Percentiles rank a stretch among this genome's conserved stretches.
Evolutionary conservation across 1,140 invertebrate species (phyloP).

Genomic region (Cecropterus lyciades): DNA sequence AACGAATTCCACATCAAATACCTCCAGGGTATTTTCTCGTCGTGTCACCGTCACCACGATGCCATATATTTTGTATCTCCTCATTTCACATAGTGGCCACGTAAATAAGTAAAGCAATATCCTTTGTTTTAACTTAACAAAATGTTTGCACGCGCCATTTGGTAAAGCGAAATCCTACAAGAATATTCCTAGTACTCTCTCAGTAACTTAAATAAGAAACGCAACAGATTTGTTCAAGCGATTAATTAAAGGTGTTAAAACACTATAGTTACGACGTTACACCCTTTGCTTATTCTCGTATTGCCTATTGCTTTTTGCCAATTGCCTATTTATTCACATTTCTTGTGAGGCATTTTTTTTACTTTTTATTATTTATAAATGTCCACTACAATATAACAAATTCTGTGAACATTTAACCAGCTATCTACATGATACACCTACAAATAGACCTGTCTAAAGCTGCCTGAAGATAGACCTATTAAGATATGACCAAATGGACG

Average conservation of each 20-base stretch:
- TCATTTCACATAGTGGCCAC: slow-evolving; percentile 38
- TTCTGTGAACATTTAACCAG: too few species aligned
- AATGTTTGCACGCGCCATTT: slow-evolving; percentile 15
- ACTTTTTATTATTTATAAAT: too few species aligned
- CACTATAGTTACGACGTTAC: too few species aligned
- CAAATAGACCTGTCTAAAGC: too few species aligned
- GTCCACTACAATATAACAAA: too few species aligned
- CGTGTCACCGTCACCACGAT: slow-evolving; percentile 33
- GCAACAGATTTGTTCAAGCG: neutral
- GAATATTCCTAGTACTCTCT: neutral
- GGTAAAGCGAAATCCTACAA: neutral
- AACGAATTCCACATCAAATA: slow-evolving; percentile 12
- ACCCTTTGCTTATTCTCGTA: too few species aligned
- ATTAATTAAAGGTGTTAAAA: neutral
- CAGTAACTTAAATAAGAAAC: neutral
- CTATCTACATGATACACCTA: too few species aligned
- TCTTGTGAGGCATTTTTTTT: too few species aligned
- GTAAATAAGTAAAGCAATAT: slow-evolving; percentile 40
- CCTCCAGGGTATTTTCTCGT: slow-evolving; percentile 32
- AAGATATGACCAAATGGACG: too few species aligned
- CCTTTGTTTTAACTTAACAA: slow-evolving; percentile 35
- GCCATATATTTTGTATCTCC: slow-evolving; percentile 30
- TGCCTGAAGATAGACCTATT: too few species aligned
- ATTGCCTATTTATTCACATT: too few species aligned
- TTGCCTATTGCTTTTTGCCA: too few species aligned